Conservation (phyloP, 2,113 vertebrate species). For the Cyanoramphus novaezelandiae region DNA sequence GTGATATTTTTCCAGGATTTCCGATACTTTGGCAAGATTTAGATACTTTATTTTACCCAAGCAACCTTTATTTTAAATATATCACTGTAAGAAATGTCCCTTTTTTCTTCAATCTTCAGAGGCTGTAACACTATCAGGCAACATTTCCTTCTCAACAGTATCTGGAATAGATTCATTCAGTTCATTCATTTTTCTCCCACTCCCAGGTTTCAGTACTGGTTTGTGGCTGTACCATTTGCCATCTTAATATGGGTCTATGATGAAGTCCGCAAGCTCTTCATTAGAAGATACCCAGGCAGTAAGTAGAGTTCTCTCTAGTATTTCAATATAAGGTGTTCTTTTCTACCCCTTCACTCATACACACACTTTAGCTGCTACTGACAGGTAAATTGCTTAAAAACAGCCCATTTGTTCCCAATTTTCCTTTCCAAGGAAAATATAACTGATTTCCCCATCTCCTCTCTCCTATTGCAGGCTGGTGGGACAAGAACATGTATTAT, state of each 20-base stretch:
- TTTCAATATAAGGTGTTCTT: neutral
- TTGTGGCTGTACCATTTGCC: constrained; percentile 73
- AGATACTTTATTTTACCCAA: neutral
- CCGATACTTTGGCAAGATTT: neutral
- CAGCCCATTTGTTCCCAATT: fast-evolving
- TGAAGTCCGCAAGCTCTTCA: constrained; percentile 79
- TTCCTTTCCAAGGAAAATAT: neutral
- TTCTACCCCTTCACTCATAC: neutral
- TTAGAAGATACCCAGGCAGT: constrained; percentile 81
- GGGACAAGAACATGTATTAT: constrained; percentile 85
- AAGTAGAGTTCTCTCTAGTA: constrained; percentile 30
- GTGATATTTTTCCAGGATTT: neutral
- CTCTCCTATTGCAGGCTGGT: constrained; percentile 73
- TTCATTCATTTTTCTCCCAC: neutral
- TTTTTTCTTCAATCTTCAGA: neutral
- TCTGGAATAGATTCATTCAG: neutral
- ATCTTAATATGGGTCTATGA: constrained; percentile 82
- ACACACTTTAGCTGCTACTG: neutral
- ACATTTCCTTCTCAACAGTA: neutral
- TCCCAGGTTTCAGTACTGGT: constrained; percentile 80
- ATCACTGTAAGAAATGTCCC: neutral
- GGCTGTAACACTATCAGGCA: neutral
- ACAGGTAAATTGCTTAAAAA: neutral
- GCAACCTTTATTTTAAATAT: neutral
- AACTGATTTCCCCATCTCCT: neutral